These are phyloP conservation scores for Mionectes olivaceus DNA, from an alignment of 2,797 vertebrate genomes.

Conservation along the genomic window DNA sequence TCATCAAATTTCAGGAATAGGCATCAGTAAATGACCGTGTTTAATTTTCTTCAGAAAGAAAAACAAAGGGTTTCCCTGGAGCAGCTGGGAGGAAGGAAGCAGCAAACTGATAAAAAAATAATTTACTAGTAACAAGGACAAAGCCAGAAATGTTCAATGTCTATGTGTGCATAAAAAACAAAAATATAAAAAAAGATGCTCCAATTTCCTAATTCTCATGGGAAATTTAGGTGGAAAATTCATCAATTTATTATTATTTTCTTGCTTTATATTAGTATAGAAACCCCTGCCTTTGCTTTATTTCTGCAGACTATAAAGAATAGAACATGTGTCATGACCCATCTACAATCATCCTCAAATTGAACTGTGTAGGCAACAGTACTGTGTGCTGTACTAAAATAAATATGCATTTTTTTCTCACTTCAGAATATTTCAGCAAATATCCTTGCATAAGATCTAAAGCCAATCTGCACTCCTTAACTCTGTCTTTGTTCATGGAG, in stretches of 20 bases:
- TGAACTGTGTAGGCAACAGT: not conserved
- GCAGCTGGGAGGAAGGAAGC: not conserved
- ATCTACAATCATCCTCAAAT: not conserved
- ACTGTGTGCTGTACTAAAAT: not conserved
- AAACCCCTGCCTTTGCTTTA: not conserved
- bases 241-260: not conserved
- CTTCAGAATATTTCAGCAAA: not conserved
- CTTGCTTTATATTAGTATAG: not conserved
- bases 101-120: not conserved
- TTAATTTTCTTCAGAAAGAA: not conserved
- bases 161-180: not conserved
- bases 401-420: accelerated
- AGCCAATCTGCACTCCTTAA: not conserved
- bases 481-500: not conserved
- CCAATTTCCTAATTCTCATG: not conserved
- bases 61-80: not conserved
- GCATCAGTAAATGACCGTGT: not conserved
- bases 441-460: not conserved
- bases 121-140: not conserved
- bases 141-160: not conserved
- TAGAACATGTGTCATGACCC: not conserved
- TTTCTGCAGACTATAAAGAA: not conserved
- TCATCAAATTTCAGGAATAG: not conserved
- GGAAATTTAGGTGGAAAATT: not conserved
- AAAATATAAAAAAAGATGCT: not conserved